Base-by-base conservation (phyloP, 2,888 invertebrate species). In the Phasia obesa region DNA sequence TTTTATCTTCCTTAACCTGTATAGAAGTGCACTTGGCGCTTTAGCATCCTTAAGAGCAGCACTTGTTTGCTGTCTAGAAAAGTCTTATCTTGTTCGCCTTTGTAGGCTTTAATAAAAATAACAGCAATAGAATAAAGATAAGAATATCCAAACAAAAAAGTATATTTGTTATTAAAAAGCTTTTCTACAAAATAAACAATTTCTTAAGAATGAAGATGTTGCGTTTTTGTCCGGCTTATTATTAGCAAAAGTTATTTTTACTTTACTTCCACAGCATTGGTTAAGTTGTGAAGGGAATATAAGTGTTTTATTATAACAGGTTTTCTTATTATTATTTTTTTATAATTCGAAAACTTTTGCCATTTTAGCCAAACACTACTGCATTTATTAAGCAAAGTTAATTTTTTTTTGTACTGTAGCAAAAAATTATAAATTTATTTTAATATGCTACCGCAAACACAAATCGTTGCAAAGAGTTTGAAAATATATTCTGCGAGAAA, bases 31-130 rank as follows among this genome's bases (percentile, higher is more conserved):
- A 73, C 81, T 82, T 73, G 42, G 13, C 25, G 73, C 73, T 62
- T 82, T 77, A 73, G 64, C 49, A 82, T 74, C 69, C 81, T 82
- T 69, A 73, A 82, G 73, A 74, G 59, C 57, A 35, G 67, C 69
- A 82, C 81, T 82, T 82, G 73, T 21, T 64, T 74, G 13, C 17
- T 35, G 42, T 62, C 69, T 77, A 49, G 44, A 82, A 64, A 42
- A 64, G 67, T 57, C 77, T 77, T 82, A 82, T 82, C 77, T 19
- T 55, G 69, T 57, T 73, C 67, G 51, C 69, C 51, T 77, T 62
- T 77, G 42, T 69, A 53, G 13, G 55, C 9, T 70, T 62, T 31
- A 79, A 27, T 15, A 62, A 7, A 42, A 42, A 42, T 42, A n/a
- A 42, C 51, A 62, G 51, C 38, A 55, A 49, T 38, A 57, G 11